Evolutionary conservation across 1,140 invertebrate species (phyloP), one percentile per base, ranked within the genome.

Genomic region (Chironomus tepperi): DNA sequence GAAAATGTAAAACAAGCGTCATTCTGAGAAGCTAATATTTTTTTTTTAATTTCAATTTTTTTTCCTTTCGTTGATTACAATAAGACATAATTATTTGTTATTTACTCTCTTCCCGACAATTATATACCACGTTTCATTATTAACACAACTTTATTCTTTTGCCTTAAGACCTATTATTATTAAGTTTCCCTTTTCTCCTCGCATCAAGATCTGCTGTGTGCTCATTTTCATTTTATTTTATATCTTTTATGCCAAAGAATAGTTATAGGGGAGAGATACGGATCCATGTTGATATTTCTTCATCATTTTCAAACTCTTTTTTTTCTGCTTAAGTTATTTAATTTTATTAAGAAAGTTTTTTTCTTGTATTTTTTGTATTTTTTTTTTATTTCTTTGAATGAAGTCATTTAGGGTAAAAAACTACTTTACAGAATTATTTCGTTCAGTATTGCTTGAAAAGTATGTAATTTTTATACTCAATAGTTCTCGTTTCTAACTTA

Each of bases 11-110:
- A 57, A 57, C 47, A 57, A 57, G 47, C 47, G 47, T 15, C 47
- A n/a, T 57, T 57, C 47, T 15, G 47, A 57, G 47, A 57, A 57
- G 47, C 47, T 57, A 57, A 57, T 57, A 57, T 15, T 57, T 57
- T 57, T 57, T 57, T 57, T 57, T 57, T 15, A 57, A 15, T 57
- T 57, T 12, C 12, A 70, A 9, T 70, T 70, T 70, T 10, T 70
- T 70, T 70, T 10, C 65, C 19, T 70, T 70, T 70, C 65, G 65
- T 70, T 70, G 65, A 70, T 70, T 70, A 70, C 65, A 70, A 70
- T 70, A 19, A 70, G 19, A 21, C 16, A 70, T 70, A 70, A 70
- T 70, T 70, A 70, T 70, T 70, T 70, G 16, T 70, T 21, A 70
- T 18, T 70, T 70, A 9, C 65, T 18, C 12, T 18, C 65, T 34